Evolutionary conservation across 2,888 invertebrate species (phyloP).

Genomic region (Euzetes globulus): DNA sequence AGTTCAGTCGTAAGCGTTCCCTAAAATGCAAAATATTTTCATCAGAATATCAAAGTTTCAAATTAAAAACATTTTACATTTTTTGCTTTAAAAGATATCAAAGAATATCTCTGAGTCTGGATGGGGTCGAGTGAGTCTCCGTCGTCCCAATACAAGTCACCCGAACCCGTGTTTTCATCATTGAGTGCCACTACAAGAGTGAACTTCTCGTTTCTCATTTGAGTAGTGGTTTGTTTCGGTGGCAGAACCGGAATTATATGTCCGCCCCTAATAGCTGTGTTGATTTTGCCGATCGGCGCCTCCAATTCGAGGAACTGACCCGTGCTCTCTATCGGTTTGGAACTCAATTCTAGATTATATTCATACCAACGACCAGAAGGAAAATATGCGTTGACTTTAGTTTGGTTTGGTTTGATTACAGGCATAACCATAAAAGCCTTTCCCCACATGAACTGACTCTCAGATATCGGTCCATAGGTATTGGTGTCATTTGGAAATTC

Average conservation of each 20-base stretch:
- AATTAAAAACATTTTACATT: slow-evolving; percentile 13
- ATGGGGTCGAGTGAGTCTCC: slow-evolving; percentile 37
- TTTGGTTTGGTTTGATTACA: slow-evolving; percentile 51
- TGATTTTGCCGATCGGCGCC: slow-evolving; percentile 59
- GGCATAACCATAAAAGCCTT: slow-evolving; percentile 64
- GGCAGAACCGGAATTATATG: slow-evolving; percentile 61
- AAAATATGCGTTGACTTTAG: slow-evolving; percentile 52
- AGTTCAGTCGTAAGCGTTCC: not conserved
- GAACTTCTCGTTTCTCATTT: slow-evolving; percentile 35
- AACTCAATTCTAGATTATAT: slow-evolving; percentile 20
- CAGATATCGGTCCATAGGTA: slow-evolving; percentile 56
- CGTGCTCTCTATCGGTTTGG: not conserved
- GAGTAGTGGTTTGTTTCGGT: slow-evolving; percentile 58
- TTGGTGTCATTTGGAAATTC: slow-evolving; percentile 52
- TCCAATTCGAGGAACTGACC: slow-evolving; percentile 48
- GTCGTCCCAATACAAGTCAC: slow-evolving; percentile 41
- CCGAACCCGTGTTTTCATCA: slow-evolving; percentile 34
- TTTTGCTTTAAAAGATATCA: slow-evolving; percentile 9
- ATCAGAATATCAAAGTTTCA: not conserved
- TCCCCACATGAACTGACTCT: slow-evolving; percentile 71
- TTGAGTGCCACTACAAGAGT: slow-evolving; percentile 33
- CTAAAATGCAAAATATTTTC: not conserved
- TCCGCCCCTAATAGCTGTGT: slow-evolving; percentile 62
- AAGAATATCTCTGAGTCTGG: slow-evolving; percentile 3
- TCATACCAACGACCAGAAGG: slow-evolving; percentile 63